phyloP scores from a whole-genome alignment of 2,888 invertebrate genomes.

The Coecobrya sp. region DNA sequence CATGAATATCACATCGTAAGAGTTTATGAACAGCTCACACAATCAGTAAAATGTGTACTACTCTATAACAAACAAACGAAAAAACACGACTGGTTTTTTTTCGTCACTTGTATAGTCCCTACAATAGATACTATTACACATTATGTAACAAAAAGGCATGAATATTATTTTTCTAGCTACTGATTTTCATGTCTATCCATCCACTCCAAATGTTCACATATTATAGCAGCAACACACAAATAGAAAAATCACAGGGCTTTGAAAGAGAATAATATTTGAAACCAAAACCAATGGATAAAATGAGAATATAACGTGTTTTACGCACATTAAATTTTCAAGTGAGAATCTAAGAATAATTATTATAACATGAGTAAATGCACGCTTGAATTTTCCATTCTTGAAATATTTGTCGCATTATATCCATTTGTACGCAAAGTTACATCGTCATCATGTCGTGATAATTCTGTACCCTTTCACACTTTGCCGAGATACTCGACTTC shows the following conservation, averaged over 20 bases:
- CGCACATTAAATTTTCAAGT: constrained; percentile 48
- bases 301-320: constrained; percentile 76
- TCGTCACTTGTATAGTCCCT: background rate
- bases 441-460: constrained; percentile 40
- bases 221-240: background rate
- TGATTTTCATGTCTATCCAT: constrained; percentile 1
- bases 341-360: background rate
- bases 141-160: background rate
- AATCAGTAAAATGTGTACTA: constrained; percentile 2
- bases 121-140: background rate
- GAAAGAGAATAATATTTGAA: background rate
- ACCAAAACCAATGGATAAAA: constrained; percentile 65
- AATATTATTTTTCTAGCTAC: constrained; percentile 26
- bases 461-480: constrained; percentile 18
- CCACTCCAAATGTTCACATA: constrained; percentile 11
- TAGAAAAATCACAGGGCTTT: constrained; percentile 7
- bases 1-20: background rate
- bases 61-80: constrained; percentile 2
- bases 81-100: constrained; percentile 49
- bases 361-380: background rate
- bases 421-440: constrained; percentile 20
- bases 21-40: background rate
- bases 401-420: background rate
- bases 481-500: background rate
- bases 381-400: background rate